A percentile compares a stretch with the other conserved stretches of the same genome.
Conservation (phyloP, 1,140 invertebrate genomes). For the Eumeta japonica region DNA sequence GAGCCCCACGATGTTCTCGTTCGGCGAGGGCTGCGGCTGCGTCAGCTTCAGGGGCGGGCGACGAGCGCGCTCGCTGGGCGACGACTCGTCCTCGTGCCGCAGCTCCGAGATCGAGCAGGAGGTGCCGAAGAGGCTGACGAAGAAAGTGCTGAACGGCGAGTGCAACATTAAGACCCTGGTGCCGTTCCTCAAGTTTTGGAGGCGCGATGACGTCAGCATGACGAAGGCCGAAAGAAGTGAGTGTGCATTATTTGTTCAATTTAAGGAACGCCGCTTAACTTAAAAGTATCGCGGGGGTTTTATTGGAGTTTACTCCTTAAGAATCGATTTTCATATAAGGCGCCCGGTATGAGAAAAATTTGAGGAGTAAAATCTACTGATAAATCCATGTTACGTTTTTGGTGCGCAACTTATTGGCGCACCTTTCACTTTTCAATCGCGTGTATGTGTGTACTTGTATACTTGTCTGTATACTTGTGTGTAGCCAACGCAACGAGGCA, state of each 20-base stretch:
- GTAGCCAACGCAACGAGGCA: too few relatives aligned
- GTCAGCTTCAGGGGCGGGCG: slow-evolving; percentile 45
- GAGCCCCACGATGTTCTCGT: slow-evolving; percentile 48
- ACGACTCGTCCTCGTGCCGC: slow-evolving; percentile 61
- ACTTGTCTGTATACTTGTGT: too few relatives aligned
- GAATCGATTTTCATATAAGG: too few relatives aligned
- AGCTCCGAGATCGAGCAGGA: slow-evolving; percentile 61
- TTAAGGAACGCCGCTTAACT: too few relatives aligned
- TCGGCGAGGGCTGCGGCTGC: slow-evolving; percentile 51
- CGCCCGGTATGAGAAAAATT: too few relatives aligned
- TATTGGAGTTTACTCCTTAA: too few relatives aligned
- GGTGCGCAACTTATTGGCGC: too few relatives aligned
- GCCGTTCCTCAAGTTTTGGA: slow-evolving; percentile 60
- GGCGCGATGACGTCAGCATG: slow-evolving; percentile 64
- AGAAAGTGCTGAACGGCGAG: slow-evolving; percentile 38
- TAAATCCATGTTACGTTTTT: too few relatives aligned
- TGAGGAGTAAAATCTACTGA: too few relatives aligned
- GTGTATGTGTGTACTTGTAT: too few relatives aligned
- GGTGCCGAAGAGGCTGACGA: slow-evolving; percentile 37
- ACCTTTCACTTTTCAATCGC: too few relatives aligned
- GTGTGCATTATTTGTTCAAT: slow-evolving; percentile 28
- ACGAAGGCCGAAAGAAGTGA: slow-evolving; percentile 69
- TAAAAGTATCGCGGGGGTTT: too few relatives aligned
- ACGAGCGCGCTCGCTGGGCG: slow-evolving; percentile 44
- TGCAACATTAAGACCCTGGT: slow-evolving; percentile 50